A percentile compares a stretch with the other conserved stretches of the same genome.
phyloP scores from a whole-genome alignment of 2,888 invertebrate species.

The Erynnis tages region DNA sequence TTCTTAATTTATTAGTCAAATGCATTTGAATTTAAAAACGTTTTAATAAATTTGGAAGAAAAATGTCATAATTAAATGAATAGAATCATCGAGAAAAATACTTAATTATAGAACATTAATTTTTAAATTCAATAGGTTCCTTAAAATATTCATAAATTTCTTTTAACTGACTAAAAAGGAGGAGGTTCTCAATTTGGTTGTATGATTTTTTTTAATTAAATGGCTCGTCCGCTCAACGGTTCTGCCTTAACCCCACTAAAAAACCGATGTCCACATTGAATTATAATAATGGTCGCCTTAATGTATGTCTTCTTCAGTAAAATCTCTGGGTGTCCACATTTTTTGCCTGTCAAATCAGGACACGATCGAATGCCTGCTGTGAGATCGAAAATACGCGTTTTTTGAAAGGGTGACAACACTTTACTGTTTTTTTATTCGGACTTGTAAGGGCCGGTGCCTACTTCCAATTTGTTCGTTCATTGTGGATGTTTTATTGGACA shows the following conservation, averaged over 20 bases:
- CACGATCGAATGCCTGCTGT: slow-evolving; percentile 62
- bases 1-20: too few species aligned
- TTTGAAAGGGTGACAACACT: slow-evolving; percentile 37
- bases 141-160: too few species aligned
- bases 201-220: too few species aligned
- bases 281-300: slow-evolving; percentile 75
- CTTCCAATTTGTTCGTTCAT: slow-evolving; percentile 25
- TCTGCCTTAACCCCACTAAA: slow-evolving; percentile 40
- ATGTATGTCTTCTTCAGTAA: slow-evolving; percentile 78
- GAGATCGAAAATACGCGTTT: slow-evolving; percentile 56
- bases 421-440: slow-evolving; percentile 21
- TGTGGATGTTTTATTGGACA: neutral
- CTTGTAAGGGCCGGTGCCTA: neutral
- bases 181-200: too few species aligned
- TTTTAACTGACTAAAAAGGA: too few species aligned
- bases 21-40: too few species aligned
- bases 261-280: slow-evolving; percentile 69
- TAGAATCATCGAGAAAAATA: too few species aligned
- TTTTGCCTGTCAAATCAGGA: slow-evolving; percentile 62
- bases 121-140: too few species aligned
- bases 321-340: slow-evolving; percentile 73
- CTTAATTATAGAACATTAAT: too few species aligned
- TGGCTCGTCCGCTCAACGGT: too few species aligned
- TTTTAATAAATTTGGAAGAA: too few species aligned
- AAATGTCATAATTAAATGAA: too few species aligned